Base-by-base conservation (phyloP, 2,888 invertebrate genomes). In the Melolontha melolontha region DNA sequence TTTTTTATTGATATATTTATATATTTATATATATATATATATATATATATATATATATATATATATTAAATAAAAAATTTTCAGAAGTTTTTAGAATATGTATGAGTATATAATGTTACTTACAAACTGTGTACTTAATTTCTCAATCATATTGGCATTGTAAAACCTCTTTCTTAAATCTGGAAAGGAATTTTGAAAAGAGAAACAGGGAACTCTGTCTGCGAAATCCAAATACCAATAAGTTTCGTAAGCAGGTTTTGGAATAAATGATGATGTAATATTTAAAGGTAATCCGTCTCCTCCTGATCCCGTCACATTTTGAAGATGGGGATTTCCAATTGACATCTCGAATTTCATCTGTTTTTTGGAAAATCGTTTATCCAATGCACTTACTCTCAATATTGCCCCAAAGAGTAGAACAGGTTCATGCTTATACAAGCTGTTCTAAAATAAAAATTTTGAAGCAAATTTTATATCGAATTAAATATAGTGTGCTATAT, bases 331-430 rank as follows among this genome's bases (percentile, higher is more conserved):
- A 70, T 90, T 88, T 0, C 91, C 92, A 52, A 91, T 84, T 71
- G 90, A 90, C 40, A 92, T 81, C 74, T 91, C 90, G 70, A 92
- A 87, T 59, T 87, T 88, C 50, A 92, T 85, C 22, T 85, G 83
- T 67, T 85, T 86, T 22, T 86, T 85, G 7, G 82, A 80, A 47
- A 87, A 82, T 63, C 84, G 85, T 70, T 83, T 86, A 77, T 90
- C 89, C 64, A 93, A 86, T 88, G 91, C 89, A 0, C 88, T 89
- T 0, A 89, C 87, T 77, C 92, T 91, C 66, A 90, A 86, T 40
- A 93, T 81, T 7, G 89, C 85, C 5, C 88, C 89, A 71, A 88
- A 88, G 29, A 93, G 79, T 55, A 89, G 85, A 73, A 91, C 89
- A 70, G 90, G 88, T 74, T 92, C 90, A 17, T 83, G 83, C 0